A percentile compares a stretch with the other conserved stretches of the same genome.
Evolutionary conservation across 2,113 vertebrate species (phyloP).

Genomic region (Caretta caretta): DNA sequence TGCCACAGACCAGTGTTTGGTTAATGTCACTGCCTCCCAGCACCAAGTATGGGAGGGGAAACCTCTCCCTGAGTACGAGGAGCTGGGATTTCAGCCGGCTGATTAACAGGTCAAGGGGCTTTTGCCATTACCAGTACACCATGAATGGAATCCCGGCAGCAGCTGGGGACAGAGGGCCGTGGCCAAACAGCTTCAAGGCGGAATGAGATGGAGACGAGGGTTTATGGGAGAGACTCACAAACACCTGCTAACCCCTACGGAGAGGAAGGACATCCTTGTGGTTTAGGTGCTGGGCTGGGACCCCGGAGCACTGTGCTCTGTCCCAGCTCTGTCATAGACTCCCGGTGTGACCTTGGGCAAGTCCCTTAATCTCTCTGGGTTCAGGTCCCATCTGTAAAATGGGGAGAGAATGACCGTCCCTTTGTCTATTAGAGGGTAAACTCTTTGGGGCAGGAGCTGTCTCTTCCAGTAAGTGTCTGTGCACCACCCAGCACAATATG

Average conservation of each 20-base stretch:
- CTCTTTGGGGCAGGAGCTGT: background rate
- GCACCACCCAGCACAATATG: background rate
- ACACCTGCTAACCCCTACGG: no score
- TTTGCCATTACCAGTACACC: background rate
- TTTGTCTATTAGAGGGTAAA: background rate
- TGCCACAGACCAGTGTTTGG: background rate
- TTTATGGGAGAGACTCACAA: no score
- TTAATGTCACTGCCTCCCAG: background rate
- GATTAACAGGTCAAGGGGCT: background rate
- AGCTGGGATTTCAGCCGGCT: background rate
- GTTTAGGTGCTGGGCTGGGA: no score
- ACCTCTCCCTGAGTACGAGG: no score
- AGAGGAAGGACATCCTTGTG: no score
- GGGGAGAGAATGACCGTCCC: background rate
- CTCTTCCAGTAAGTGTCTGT: background rate
- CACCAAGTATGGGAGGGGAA: background rate
- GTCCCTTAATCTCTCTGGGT: background rate
- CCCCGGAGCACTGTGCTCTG: background rate
- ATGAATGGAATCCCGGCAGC: background rate
- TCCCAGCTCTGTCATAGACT: background rate
- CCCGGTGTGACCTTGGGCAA: background rate
- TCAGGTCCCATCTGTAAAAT: background rate
- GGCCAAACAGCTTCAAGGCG: background rate
- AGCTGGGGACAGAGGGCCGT: background rate
- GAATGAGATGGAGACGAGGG: background rate